Evolutionary conservation across 64 coral and sea anemone genomes (phyloP).

Genomic region (Pocillopora verrucosa): DNA sequence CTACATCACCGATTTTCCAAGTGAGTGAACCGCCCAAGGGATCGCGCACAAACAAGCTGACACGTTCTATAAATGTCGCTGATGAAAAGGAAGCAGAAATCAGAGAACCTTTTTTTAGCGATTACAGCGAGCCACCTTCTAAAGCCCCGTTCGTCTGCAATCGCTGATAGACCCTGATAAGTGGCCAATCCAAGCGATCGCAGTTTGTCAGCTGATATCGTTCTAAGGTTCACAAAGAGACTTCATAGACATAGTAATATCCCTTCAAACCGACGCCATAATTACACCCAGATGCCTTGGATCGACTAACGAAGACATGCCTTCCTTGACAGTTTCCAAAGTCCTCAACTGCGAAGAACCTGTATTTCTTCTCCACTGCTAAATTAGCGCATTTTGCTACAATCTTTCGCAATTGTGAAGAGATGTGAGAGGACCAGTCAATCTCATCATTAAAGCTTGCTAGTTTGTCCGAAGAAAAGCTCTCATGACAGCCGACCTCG

Average conservation of each 20-base stretch:
- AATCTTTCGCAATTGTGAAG: constrained; percentile 2
- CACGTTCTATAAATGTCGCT: no score
- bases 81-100: no score
- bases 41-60: no score
- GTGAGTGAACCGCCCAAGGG: no score
- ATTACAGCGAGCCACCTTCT: no score
- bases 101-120: no score
- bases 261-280: constrained; percentile 10
- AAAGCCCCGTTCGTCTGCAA: no score
- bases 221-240: neutral
- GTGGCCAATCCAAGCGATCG: no score
- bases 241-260: constrained; percentile 1
- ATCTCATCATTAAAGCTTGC: neutral
- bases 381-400: neutral
- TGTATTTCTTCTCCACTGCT: neutral
- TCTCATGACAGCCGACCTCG: neutral
- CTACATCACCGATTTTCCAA: no score
- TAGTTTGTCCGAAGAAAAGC: neutral
- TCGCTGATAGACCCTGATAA: no score
- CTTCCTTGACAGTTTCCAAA: constrained; percentile 25
- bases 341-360: constrained; percentile 15
- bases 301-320: neutral
- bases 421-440: neutral
- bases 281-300: neutral
- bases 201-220: no score